phyloP scores from a whole-genome alignment of 2,113 vertebrate genomes.

The Ptilorrhoa leucosticta region DNA sequence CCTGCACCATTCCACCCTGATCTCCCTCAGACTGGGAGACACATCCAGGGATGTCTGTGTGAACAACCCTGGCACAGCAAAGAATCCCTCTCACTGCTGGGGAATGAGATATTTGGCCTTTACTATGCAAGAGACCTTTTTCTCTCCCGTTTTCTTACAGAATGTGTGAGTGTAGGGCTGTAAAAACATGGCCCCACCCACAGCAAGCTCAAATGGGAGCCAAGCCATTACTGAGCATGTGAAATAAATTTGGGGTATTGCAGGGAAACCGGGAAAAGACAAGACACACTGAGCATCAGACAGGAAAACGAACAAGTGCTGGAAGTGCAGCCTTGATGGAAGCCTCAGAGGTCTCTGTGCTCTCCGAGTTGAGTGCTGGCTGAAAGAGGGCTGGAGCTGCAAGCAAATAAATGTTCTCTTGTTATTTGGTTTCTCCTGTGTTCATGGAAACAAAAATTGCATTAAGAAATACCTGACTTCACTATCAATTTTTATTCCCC shows the following conservation, averaged over 20 bases:
- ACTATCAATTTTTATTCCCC: neutral
- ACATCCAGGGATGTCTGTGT: neutral
- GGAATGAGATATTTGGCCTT: neutral
- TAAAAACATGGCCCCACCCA: neutral
- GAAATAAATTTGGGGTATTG: neutral
- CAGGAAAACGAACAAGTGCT: neutral
- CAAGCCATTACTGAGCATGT: neutral
- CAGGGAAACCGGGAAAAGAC: neutral
- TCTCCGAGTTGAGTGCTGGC: neutral
- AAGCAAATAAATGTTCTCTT: neutral
- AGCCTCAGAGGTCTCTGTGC: neutral
- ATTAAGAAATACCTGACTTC: neutral
- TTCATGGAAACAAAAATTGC: neutral
- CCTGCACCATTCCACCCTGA: neutral
- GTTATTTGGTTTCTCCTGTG: neutral
- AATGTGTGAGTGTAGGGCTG: neutral
- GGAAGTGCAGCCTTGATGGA: neutral
- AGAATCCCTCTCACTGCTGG: too few species aligned
- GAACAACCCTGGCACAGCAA: neutral
- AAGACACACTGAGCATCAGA: neutral
- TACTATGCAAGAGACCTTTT: neutral
- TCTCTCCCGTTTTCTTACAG: neutral
- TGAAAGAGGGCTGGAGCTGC: neutral
- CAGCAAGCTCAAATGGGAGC: neutral
- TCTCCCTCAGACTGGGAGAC: too few species aligned